Base-by-base conservation (phyloP, 2,797 vertebrate genomes). In the Girardinus metallicus region DNA sequence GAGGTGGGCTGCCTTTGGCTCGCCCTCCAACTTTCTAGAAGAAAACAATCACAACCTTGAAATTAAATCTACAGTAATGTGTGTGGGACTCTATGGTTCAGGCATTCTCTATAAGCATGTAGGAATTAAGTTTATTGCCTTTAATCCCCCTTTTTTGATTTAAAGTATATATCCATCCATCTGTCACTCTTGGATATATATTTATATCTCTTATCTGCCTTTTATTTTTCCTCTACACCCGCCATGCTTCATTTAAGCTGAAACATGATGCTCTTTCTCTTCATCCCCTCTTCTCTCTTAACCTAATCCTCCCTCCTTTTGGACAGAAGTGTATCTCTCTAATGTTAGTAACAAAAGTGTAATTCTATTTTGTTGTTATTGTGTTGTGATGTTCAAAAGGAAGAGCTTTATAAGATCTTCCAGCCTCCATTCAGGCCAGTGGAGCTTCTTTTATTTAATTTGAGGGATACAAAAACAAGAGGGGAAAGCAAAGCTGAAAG, bases 371-470 rank as follows among this genome's bases (percentile, higher is more conserved):
- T 74, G 85, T 82, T 78, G 82, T 73, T 44, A 74, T 76, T 81
- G 78, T 84, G n/a, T 73, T 77, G 75, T 75, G 82, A 83, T 83
- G 78, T 81, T 85, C 76, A 74, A 76, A 16, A 36, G 79, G 87
- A 87, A 88, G 77, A 87, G 70, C 73, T 85, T 81, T 89, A 90
- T 86, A 85, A 80, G 4, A 60, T 77, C 60, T 71, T 85, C 85
- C 84, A 57, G 73, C 81, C 29, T 34, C 74, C 68, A 80, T 89
- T 89, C 74, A 79, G 90, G 84, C 76, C 55, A 74, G 74, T 78
- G 77, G 76, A 82, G 79, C 76, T 39, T 46, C 41, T 85, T 90
- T 88, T 88, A 87, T 91, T 91, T 82, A 83, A 87, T 91, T 87
- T 85, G 83, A n/a, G 74, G 44, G 86, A 83, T 82, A 87, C 86